These are phyloP conservation scores for Rhopalosiphum padi DNA, from an alignment of 1,140 invertebrate species.

Conservation along the genomic window DNA sequence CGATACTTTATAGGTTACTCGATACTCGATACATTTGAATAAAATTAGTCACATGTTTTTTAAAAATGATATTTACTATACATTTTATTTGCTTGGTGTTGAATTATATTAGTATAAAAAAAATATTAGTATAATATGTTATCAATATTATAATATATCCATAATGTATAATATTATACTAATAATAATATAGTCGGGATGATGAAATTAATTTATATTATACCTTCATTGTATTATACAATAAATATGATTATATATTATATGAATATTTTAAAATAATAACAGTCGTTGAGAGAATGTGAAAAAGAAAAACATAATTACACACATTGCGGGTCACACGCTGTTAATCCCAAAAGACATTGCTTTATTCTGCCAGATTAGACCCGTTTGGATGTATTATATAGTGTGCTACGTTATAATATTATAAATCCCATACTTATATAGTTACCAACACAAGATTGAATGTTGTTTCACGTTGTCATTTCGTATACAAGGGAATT, in stretches of 20 bases:
- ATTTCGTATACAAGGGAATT: not conserved
- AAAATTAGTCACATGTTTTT: too few relatives aligned
- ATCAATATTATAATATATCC: too few relatives aligned
- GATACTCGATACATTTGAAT: too few relatives aligned
- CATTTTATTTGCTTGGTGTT: too few relatives aligned
- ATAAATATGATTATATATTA: not conserved
- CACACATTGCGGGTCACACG: not conserved
- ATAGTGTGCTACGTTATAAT: not conserved
- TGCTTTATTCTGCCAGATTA: not conserved
- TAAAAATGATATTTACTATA: too few relatives aligned
- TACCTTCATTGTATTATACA: too few relatives aligned
- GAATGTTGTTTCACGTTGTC: not conserved
- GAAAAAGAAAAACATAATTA: conserved; percentile 8
- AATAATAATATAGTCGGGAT: too few relatives aligned
- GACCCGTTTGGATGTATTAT: not conserved
- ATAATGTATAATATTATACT: too few relatives aligned
- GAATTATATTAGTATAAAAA: too few relatives aligned
- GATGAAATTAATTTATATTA: too few relatives aligned
- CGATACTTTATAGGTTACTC: too few relatives aligned
- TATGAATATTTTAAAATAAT: not conserved
- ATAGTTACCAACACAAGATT: not conserved
- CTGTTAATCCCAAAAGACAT: not conserved
- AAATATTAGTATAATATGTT: too few relatives aligned
- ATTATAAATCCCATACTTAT: not conserved
- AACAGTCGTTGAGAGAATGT: not conserved